Evolutionary conservation across 2,113 vertebrate genomes (phyloP).

Genomic region (Seriola quinqueradiata): DNA sequence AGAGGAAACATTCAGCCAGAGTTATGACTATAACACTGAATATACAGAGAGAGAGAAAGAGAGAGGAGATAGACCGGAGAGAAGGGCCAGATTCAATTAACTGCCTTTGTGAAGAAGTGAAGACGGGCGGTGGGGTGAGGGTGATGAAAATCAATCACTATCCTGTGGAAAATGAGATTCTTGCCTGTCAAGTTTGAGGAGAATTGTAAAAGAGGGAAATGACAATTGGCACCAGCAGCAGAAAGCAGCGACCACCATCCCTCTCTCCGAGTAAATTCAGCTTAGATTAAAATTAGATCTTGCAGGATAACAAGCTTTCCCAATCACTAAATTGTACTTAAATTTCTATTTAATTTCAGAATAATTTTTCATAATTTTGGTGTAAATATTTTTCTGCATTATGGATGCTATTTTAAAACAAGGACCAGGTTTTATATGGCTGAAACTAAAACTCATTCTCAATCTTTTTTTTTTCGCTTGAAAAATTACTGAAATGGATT

Average conservation of each 20-base stretch:
- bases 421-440: no score
- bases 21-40: conserved; percentile 59
- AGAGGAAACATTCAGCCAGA: conserved; percentile 58
- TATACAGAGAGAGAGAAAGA: conserved; percentile 42
- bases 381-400: background rate
- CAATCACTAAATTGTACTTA: background rate
- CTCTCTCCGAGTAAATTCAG: conserved; percentile 13
- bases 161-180: conserved; percentile 75
- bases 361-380: background rate
- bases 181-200: conserved; percentile 61
- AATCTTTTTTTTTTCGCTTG: no score
- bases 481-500: background rate
- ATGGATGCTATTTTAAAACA: background rate
- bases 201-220: conserved; percentile 44
- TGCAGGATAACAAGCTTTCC: conserved; percentile 13
- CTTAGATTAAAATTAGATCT: conserved; percentile 9
- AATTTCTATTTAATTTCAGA: background rate
- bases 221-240: conserved; percentile 38
- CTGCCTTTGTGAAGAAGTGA: conserved; percentile 67
- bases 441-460: no score
- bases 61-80: conserved; percentile 34
- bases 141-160: conserved; percentile 75
- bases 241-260: background rate
- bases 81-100: conserved; percentile 72
- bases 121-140: conserved; percentile 51